Percentiles rank a stretch among this genome's conserved stretches.
phyloP scores from a whole-genome alignment of 2,113 vertebrate genomes.

The Lamprotornis superbus region DNA sequence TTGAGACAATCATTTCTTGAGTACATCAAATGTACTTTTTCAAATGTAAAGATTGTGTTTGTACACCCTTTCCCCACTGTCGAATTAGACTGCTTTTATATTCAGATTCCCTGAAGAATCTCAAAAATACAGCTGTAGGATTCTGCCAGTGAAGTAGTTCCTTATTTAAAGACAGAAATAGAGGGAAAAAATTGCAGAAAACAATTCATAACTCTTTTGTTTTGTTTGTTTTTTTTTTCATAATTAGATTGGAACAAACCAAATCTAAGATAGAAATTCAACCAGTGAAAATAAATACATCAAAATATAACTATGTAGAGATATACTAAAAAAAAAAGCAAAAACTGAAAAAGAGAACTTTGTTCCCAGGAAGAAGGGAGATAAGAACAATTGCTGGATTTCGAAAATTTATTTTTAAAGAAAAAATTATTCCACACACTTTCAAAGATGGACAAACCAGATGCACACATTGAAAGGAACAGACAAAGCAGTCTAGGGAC shows the following conservation, averaged over 20 bases:
- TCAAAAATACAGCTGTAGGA: constrained; percentile 63
- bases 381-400: constrained; percentile 45
- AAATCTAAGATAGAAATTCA: constrained; percentile 82
- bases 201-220: constrained; percentile 78
- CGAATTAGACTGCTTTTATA: constrained; percentile 6
- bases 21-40: constrained; percentile 1
- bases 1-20: neutral
- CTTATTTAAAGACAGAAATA: constrained; percentile 80
- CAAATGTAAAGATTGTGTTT: neutral
- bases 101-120: neutral
- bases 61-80: neutral
- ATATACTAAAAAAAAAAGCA: constrained; percentile 81
- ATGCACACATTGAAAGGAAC: constrained; percentile 89
- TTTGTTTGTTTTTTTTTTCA: constrained; percentile 57
- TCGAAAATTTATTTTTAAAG: constrained; percentile 49
- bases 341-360: constrained; percentile 78
- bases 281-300: constrained; percentile 83
- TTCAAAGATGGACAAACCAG: constrained; percentile 88
- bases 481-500: constrained; percentile 79
- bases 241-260: constrained; percentile 78
- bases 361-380: constrained; percentile 72
- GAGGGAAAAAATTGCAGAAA: constrained; percentile 77
- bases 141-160: constrained; percentile 84
- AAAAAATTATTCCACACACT: constrained; percentile 83
- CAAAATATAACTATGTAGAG: constrained; percentile 74